Percentiles rank a stretch among this genome's conserved stretches.
These are phyloP conservation scores for Lutjanus argentimaculatus DNA, from an alignment of 2,797 vertebrate species.

Conservation along the genomic window DNA sequence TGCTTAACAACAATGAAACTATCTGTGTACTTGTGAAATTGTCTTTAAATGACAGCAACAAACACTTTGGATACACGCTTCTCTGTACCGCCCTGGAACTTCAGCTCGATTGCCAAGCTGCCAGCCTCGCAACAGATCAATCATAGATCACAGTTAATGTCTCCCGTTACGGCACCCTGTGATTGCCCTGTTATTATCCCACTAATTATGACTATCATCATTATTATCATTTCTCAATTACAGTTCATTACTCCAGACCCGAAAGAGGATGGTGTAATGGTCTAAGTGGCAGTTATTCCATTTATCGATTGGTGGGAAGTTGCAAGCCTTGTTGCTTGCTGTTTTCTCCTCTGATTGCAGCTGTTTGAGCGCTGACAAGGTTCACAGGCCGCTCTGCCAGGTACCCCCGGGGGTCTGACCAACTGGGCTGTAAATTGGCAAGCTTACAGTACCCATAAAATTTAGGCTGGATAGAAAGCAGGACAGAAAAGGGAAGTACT, in stretches of 20 bases:
- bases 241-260: conserved; percentile 80
- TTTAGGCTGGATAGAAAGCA: conserved; percentile 23
- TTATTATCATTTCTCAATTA: conserved; percentile 84
- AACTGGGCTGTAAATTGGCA: conserved; percentile 59
- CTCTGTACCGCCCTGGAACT: conserved; percentile 38
- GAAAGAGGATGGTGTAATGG: conserved; percentile 71
- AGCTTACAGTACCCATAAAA: conserved; percentile 49
- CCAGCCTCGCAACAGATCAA: conserved; percentile 73
- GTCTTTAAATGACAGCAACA: not conserved
- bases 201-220: conserved; percentile 81
- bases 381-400: conserved; percentile 36
- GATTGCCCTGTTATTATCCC: conserved; percentile 78
- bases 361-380: conserved; percentile 52
- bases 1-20: not conserved
- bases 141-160: conserved; percentile 78
- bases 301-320: conserved; percentile 67
- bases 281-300: conserved; percentile 73
- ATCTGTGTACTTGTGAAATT: conserved; percentile 10
- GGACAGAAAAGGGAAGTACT: not conserved
- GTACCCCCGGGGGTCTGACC: conserved; percentile 21
- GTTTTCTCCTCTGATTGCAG: conserved; percentile 46
- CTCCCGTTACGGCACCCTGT: conserved; percentile 73
- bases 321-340: conserved; percentile 49
- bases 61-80: conserved; percentile 14
- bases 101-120: conserved; percentile 56